Evolutionary conservation across 2,888 invertebrate species (phyloP), one percentile per base, ranked within the genome.

Genomic region (Drosophila neutralis): DNA sequence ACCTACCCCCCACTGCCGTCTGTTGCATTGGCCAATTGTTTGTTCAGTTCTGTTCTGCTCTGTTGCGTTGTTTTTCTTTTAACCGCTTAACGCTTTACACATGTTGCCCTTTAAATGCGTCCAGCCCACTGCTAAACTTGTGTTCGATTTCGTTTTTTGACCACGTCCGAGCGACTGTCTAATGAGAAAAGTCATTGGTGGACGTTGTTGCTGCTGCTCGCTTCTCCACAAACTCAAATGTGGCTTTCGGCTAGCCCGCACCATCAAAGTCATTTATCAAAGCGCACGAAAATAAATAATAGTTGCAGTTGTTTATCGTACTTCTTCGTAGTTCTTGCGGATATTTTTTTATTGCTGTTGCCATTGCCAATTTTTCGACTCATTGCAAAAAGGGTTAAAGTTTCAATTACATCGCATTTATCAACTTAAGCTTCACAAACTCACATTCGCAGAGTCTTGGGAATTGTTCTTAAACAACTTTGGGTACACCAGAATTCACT

Each of bases 121-220:
- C 29, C 33, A 51, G 31, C 33, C 54, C 67, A 74, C 69, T 60
- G 77, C 42, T 35, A 59, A 60, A 69, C 67, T 69, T 60, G 73
- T 71, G 69, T 71, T 87, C 83, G 79, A 84, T 74, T 87, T 78
- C 72, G 7, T 24, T 24, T 67, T 78, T 65, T 70, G 80, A 80
- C 78, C 82, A 82, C 78, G 73, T 70, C 67, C 79, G 66, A 54
- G 71, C 52, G 82, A 58, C 73, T 73, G 70, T 78, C 82, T 86
- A 85, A 85, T 87, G 83, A 88, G 88, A 87, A 85, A 85, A 85
- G 82, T 85, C 85, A 79, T 76, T 75, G 79, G 57, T 53, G 71
- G 21, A 18, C 13, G 48, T 18, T 24, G 24, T 13, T 45, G 78
- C 66, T 62, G 78, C 66, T 69, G 42, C 18, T 18, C 24, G 45